Conservation (phyloP, 1,140 invertebrate genomes). For the Sinonovacula constricta region DNA sequence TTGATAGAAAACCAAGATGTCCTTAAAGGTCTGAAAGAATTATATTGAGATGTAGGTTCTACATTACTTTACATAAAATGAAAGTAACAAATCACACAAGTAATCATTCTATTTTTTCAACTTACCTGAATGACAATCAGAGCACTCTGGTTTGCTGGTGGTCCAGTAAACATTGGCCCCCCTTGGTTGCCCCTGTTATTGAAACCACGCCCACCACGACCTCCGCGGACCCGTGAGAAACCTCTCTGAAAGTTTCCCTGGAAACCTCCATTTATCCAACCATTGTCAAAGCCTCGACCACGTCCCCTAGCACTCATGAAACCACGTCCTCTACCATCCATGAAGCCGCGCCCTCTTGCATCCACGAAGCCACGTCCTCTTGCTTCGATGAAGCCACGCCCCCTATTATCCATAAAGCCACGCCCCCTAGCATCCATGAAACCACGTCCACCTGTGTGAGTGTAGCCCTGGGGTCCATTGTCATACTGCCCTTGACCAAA, state of each 20-base stretch:
- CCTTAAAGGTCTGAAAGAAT: neutral
- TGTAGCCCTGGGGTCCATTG: no score
- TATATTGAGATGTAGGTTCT: neutral
- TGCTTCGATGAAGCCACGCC: neutral
- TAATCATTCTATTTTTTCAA: no score
- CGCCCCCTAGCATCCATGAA: neutral
- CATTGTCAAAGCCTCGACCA: no score
- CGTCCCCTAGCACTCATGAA: no score
- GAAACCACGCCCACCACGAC: no score
- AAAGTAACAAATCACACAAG: no score
- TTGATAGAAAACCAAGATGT: neutral
- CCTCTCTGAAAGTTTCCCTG: no score
- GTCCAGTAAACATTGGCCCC: neutral
- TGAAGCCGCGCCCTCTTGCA: slow-evolving; percentile 13
- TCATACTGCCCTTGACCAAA: no score
- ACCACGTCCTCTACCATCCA: no score
- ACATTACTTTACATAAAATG: no score
- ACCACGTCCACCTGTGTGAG: neutral
- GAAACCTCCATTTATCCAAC: no score
- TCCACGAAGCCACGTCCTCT: slow-evolving; percentile 3
- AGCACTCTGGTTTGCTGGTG: slow-evolving; percentile 27
- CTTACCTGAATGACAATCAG: slow-evolving; percentile 44
- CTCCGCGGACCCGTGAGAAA: no score
- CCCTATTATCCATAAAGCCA: neutral
- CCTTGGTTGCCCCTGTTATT: slow-evolving; percentile 9